Evolutionary conservation across 2,888 invertebrate species (phyloP).

Genomic region (Linnaemya vulpina): DNA sequence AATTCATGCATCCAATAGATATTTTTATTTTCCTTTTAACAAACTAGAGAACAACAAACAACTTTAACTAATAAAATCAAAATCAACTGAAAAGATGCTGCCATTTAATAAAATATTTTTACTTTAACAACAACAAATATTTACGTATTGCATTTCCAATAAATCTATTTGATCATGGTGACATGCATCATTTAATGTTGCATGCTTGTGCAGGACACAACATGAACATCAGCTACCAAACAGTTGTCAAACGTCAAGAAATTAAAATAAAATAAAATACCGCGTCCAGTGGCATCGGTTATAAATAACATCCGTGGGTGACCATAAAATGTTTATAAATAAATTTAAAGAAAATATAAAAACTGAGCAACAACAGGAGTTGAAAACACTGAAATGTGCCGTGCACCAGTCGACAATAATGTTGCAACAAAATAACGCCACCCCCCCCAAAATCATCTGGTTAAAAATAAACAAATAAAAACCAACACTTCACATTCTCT

Average conservation of each 20-base stretch:
- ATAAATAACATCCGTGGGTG: conserved; percentile 19
- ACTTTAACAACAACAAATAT: neutral
- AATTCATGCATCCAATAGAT: no score
- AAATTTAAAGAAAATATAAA: neutral
- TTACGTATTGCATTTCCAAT: conserved; percentile 51
- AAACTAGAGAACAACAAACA: neutral
- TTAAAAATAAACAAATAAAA: conserved; percentile 46
- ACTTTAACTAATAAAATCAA: conserved; percentile 17
- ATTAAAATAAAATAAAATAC: no score
- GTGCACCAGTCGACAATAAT: conserved; percentile 37
- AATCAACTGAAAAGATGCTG: neutral
- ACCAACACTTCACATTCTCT: conserved; percentile 4
- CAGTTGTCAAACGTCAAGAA: conserved; percentile 25
- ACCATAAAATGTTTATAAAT: conserved; percentile 22
- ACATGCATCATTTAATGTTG: conserved; percentile 48
- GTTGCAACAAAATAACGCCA: conserved; percentile 44
- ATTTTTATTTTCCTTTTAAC: neutral
- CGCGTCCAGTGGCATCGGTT: conserved; percentile 17
- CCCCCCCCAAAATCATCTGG: conserved; percentile 15
- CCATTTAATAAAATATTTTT: neutral
- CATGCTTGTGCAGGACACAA: conserved; percentile 8
- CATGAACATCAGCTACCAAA: conserved; percentile 8
- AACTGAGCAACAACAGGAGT: no score
- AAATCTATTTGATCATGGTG: conserved; percentile 47
- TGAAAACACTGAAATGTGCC: conserved; percentile 9